Percentiles rank a stretch among this genome's conserved stretches.
phyloP scores from a whole-genome alignment of 1,140 invertebrate genomes.

The Hycleus cichorii region DNA sequence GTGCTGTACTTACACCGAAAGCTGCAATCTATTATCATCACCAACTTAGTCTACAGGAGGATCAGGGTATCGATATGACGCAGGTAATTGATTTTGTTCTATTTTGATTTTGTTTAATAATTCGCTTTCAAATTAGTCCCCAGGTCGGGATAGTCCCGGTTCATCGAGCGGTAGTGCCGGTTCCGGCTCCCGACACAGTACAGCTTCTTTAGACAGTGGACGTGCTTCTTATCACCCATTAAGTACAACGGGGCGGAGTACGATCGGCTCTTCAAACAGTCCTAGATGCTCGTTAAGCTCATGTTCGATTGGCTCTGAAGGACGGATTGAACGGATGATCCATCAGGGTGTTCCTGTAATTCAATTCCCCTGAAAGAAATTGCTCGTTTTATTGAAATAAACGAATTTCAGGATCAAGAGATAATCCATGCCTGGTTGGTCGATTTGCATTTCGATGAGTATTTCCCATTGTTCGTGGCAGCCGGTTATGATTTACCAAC shows the following conservation, averaged over 20 bases:
- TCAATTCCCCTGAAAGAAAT: not conserved
- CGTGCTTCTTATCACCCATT: slow-evolving; percentile 66
- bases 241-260: slow-evolving; percentile 40
- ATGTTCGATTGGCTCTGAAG: slow-evolving; percentile 69
- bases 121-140: slow-evolving; percentile 53
- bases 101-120: not conserved
- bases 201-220: slow-evolving; percentile 86
- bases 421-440: slow-evolving; percentile 91
- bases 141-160: slow-evolving; percentile 80
- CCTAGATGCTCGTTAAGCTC: slow-evolving; percentile 57
- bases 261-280: slow-evolving; percentile 39
- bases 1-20: slow-evolving; percentile 57
- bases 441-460: slow-evolving; percentile 93
- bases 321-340: slow-evolving; percentile 56
- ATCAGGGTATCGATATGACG: slow-evolving; percentile 64
- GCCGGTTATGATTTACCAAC: slow-evolving; percentile 98
- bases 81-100: slow-evolving; percentile 44
- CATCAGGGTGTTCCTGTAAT: slow-evolving; percentile 54
- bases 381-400: not conserved
- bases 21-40: slow-evolving; percentile 67
- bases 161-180: slow-evolving; percentile 74
- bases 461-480: slow-evolving; percentile 85
- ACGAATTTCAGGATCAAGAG: slow-evolving; percentile 67
- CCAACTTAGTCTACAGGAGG: slow-evolving; percentile 63
- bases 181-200: slow-evolving; percentile 76